Conservation (phyloP, 2,113 vertebrate genomes). For the Ivindomyrus marchei region DNA sequence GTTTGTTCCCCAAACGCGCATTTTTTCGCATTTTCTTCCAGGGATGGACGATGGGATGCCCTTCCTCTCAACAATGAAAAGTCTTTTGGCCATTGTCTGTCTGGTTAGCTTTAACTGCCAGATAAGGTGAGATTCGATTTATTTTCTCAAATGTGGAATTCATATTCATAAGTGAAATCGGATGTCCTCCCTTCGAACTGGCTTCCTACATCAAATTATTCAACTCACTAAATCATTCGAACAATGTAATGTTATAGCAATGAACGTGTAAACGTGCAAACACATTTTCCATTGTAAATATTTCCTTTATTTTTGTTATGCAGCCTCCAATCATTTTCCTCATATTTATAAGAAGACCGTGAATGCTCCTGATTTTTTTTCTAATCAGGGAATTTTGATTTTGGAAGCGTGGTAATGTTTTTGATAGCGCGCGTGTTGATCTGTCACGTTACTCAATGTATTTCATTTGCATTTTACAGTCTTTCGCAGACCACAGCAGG, state of each 20-base stretch:
- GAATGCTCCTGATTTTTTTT: neutral
- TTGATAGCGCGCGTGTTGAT: neutral
- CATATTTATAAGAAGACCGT: neutral
- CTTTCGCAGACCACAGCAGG: constrained; percentile 75
- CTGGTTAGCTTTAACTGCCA: constrained; percentile 77
- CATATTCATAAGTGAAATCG: neutral
- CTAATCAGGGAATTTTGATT: neutral
- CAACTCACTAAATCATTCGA: neutral
- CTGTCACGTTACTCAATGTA: constrained; percentile 20
- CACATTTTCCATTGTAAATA: neutral
- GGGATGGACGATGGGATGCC: constrained; percentile 90
- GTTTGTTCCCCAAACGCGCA: neutral
- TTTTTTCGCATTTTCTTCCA: constrained; percentile 46
- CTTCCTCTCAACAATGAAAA: constrained; percentile 78
- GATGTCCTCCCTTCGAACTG: neutral
- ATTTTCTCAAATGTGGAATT: neutral
- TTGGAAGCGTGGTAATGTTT: neutral
- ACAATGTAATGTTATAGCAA: neutral
- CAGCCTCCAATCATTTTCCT: neutral
- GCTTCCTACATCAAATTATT: neutral
- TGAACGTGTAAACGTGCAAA: neutral
- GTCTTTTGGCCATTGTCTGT: constrained; percentile 68
- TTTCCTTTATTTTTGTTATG: neutral
- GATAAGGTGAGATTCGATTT: constrained; percentile 68
- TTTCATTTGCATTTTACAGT: constrained; percentile 52